Conservation (phyloP, 2,888 invertebrate species). For the Mellilla xanthometata region DNA sequence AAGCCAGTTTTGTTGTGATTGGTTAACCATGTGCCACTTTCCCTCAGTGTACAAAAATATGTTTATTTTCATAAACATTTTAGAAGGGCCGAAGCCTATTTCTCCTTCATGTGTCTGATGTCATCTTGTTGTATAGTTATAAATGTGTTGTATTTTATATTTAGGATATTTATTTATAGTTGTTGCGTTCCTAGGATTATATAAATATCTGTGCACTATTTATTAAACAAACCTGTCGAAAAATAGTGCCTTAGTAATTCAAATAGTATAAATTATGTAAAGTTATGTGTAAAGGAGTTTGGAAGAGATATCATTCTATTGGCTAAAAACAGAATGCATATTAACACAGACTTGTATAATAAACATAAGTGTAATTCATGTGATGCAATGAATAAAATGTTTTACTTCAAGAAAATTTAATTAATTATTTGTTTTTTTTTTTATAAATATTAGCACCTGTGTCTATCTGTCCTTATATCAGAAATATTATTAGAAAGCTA, state of each 20-base stretch:
- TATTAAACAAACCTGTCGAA: too few relatives aligned
- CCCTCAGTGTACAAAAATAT: too few relatives aligned
- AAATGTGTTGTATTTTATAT: conserved; percentile 11
- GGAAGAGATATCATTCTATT: neutral
- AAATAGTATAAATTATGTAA: neutral
- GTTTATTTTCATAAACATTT: too few relatives aligned
- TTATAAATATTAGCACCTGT: conserved; percentile 1
- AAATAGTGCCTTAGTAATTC: neutral
- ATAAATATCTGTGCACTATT: too few relatives aligned
- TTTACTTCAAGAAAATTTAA: too few relatives aligned
- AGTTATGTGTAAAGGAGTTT: conserved; percentile 1
- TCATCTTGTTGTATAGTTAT: conserved; percentile 9
- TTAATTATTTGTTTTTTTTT: too few relatives aligned
- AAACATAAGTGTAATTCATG: conserved; percentile 21
- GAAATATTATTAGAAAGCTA: conserved; percentile 55
- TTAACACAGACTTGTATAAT: conserved; percentile 14
- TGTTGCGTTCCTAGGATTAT: neutral
- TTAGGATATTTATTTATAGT: conserved; percentile 11
- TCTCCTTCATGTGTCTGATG: neutral
- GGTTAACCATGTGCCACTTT: too few relatives aligned
- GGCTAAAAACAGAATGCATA: conserved; percentile 3
- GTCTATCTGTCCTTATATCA: conserved; percentile 12
- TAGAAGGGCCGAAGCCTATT: too few relatives aligned
- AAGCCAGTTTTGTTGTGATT: too few relatives aligned
- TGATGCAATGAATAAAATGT: conserved; percentile 10